Percentiles rank a stretch among this genome's conserved stretches.
Conservation (phyloP, 2,113 vertebrate genomes). For the Halichoerus grypus region DNA sequence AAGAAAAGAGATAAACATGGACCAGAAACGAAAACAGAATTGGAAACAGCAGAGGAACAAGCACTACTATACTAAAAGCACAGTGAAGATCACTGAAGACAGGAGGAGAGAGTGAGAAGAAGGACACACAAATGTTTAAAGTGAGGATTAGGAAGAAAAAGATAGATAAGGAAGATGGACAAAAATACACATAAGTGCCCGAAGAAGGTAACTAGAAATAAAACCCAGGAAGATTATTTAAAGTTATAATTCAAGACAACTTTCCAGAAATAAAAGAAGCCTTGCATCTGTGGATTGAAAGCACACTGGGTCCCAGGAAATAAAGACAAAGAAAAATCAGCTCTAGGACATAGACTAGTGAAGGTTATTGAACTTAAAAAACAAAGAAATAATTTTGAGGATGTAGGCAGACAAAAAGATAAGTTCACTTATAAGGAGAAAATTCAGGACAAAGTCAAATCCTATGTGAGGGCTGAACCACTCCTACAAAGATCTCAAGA, state of each 20-base stretch:
- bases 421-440: background rate
- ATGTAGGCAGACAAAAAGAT: background rate
- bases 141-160: background rate
- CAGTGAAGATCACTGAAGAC: background rate
- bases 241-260: slow-evolving; percentile 18
- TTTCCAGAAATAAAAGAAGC: slow-evolving; percentile 15
- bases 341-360: background rate
- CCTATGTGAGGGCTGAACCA: background rate
- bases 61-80: background rate
- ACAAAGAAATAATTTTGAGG: background rate
- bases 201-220: background rate
- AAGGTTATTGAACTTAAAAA: background rate
- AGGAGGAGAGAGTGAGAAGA: background rate
- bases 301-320: background rate
- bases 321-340: background rate
- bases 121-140: background rate
- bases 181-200: background rate
- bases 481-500: background rate
- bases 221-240: background rate
- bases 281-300: background rate
- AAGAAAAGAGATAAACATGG: background rate
- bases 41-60: background rate
- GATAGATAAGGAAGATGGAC: background rate
- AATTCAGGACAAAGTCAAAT: background rate
- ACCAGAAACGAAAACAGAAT: background rate